Conservation (phyloP, 2,797 vertebrate genomes). For the Selene dorsalis region DNA sequence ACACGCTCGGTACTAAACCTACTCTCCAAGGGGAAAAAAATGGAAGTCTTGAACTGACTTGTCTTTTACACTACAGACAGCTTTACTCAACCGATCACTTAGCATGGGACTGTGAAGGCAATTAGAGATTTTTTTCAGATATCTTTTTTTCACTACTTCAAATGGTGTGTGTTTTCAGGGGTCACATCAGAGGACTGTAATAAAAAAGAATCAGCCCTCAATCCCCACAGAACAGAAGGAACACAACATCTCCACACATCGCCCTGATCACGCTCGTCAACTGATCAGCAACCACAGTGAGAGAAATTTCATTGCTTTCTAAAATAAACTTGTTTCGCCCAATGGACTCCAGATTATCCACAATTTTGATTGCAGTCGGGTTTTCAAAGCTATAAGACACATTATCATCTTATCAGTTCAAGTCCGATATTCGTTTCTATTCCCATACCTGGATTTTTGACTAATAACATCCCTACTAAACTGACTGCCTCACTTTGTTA, state of each 20-base stretch:
- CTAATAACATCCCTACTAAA: no score
- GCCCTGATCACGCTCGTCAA: neutral
- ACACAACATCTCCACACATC: neutral
- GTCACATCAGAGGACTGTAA: neutral
- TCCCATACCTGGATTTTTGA: no score
- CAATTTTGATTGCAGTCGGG: neutral
- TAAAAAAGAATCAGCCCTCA: neutral
- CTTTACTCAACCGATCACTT: constrained; percentile 6
- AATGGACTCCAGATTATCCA: no score
- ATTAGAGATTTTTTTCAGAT: constrained; percentile 17
- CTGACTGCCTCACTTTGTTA: no score
- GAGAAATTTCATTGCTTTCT: no score
- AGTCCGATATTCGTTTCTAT: no score
- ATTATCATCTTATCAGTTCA: neutral
- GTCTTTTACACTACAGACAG: constrained; percentile 24
- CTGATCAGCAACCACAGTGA: neutral
- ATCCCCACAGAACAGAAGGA: neutral
- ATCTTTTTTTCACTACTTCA: constrained; percentile 21
- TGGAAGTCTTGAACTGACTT: constrained; percentile 30
- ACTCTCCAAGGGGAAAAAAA: constrained; percentile 8
- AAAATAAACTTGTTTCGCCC: no score
- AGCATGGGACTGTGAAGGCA: constrained; percentile 26
- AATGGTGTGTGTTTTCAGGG: constrained; percentile 4
- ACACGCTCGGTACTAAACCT: neutral
- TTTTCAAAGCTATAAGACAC: neutral